Base-by-base conservation (phyloP, 2,888 invertebrate genomes). In the Ephialtes manifestator region DNA sequence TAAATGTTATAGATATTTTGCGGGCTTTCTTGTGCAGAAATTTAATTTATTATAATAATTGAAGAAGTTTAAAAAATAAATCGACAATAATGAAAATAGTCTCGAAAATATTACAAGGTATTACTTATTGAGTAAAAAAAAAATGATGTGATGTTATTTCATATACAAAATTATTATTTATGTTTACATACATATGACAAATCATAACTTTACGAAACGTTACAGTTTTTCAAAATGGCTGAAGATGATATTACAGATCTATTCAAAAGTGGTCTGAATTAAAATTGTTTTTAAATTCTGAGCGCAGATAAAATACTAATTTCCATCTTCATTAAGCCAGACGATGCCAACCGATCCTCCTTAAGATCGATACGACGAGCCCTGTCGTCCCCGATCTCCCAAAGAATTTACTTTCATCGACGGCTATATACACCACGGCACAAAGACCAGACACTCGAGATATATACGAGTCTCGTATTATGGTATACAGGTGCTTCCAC, bases 381-480 rank as follows among this genome's bases (percentile, higher is more conserved):
- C 48, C 58, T 65, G 74, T 39, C n/a, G 51, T 31, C 31, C 51
- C 58, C 65, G 75, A 83, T 81, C 71, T 70, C 75, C 55, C 81
- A 63, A 88, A 84, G 86, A 90, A 90, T 88, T 88, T 86, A 87
- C 90, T 90, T 90, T 90, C 90, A 87, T 90, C 70, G 84, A 55
- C 65, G 63, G 63, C 67, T 39, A 60, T 67, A 46, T 71, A 58
- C 63, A 39, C 39, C 58, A 67, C 35, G 58, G 20, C 18, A 28
- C n/a, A 48, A 55, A 20, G 8, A 70, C 48, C 24, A 15, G 18
- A 60, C 24, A 24, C 43, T 48, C 20, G 58, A 48, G 20, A 53
- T n/a, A 13, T 68, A 18, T 53, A 70, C 63, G 18, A 58, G 53
- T 70, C 53, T 58, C 53, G 48, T 63, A 15, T 13, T 72, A 20